Percentiles rank a stretch among this genome's conserved stretches.
Conservation (phyloP, 2,797 vertebrate species). For the Labroides dimidiatus region DNA sequence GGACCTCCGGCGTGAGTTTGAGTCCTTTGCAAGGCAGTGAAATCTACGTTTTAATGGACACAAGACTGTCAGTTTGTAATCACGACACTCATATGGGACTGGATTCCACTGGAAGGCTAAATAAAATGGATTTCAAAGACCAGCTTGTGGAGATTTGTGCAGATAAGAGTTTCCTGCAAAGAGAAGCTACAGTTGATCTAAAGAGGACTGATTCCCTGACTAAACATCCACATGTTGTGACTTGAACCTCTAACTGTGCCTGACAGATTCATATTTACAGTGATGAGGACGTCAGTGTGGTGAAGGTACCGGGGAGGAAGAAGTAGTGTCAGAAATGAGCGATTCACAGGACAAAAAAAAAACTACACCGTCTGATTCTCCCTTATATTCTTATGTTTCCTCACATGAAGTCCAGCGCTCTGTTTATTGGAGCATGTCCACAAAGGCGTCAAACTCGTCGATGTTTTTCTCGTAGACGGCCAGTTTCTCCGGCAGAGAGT, state of each 20-base stretch:
- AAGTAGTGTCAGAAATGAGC: conserved; percentile 33
- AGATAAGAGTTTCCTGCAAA: background rate
- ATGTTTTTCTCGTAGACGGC: conserved; percentile 98
- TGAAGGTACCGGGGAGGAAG: conserved; percentile 10
- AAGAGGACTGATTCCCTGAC: background rate
- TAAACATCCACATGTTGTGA: conserved; percentile 24
- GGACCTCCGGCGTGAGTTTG: conserved; percentile 16
- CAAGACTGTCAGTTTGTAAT: background rate
- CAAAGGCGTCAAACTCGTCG: conserved; percentile 97
- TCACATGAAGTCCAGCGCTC: conserved; percentile 7
- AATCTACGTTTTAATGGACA: background rate
- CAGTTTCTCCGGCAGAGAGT: conserved; percentile 96
- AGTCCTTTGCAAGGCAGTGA: background rate
- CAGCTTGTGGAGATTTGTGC: conserved; percentile 6
- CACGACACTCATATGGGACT: background rate
- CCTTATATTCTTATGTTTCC: conserved; percentile 16
- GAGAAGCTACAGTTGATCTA: background rate
- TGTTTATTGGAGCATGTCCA: conserved; percentile 95
- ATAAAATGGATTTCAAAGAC: conserved; percentile 7
- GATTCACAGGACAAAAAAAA: conserved; percentile 33
- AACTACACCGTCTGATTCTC: conserved; percentile 21
- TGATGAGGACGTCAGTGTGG: conserved; percentile 35
- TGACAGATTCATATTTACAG: conserved; percentile 58
- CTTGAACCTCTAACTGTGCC: conserved; percentile 14
- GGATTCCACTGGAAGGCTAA: background rate